Evolutionary conservation across 2,797 vertebrate genomes (phyloP), one percentile per base, ranked within the genome.

Genomic region (Neostethus bicornis): DNA sequence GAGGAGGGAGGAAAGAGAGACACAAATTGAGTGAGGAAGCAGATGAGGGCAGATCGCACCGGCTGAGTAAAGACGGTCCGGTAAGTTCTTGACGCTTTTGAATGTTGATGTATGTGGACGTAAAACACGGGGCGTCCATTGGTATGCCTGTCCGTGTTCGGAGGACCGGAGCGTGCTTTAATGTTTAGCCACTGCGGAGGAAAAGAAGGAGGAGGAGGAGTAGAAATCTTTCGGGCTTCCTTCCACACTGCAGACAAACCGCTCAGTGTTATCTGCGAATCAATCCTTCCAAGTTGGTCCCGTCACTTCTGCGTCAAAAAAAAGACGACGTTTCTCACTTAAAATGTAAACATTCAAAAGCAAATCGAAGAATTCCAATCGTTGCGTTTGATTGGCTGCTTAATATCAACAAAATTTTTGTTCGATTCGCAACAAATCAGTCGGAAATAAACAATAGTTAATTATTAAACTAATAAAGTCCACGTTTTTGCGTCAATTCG

Each of bases 201-300:
- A 38, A 41, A 26, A 17, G 50, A 45, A 61, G 68, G 52, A 63
- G 66, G 46, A 72, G 70, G 20, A 66, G 64, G 67, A 77, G 70
- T 20, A 67, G 57, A 61, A 66, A 75, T 78, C 76, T 63, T 51
- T 60, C 51, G 57, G 63, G 63, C 60, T 75, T 55, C 47, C 52
- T 52, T 70, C 63, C 71, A 66, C 71, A 66, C 81, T 86, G 87
- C 87, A 85, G 85, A 86, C 77, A 59, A 75, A 66, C 37, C 64
- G 59, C 68, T 65, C 70, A 75, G 49, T 51, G 62, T 79, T 75
- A 74, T 81, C 75, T 70, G 44, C 52, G 81, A 75, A 77, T 86
- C 80, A 81, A 87, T 25, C 6, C n/a, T n/a, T n/a, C n/a, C n/a
- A n/a, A n/a, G n/a, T n/a, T n/a, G n/a, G n/a, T n/a, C n/a, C n/a